Conservation (phyloP, 2,888 invertebrate species). For the Sthenelais limicola region DNA sequence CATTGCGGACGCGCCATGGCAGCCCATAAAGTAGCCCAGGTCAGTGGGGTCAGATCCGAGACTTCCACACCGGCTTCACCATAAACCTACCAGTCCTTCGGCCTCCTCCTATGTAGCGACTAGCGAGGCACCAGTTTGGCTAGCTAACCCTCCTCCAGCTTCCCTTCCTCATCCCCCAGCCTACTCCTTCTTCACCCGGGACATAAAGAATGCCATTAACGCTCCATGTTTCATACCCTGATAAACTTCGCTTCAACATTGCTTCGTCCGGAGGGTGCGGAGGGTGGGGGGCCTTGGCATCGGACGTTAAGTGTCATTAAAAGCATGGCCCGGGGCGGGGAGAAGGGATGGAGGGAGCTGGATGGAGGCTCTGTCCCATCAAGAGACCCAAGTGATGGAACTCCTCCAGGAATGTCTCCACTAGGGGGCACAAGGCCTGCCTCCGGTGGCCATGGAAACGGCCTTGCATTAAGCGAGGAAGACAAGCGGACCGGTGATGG, state of each 20-base stretch:
- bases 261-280: background rate
- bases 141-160: too few relatives aligned
- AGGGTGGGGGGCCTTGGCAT: background rate
- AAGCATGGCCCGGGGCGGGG: background rate
- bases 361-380: too few relatives aligned
- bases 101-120: too few relatives aligned
- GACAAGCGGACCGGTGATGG: background rate
- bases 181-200: too few relatives aligned
- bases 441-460: background rate
- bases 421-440: background rate
- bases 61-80: background rate
- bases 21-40: conserved; percentile 17
- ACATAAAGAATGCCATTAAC: background rate
- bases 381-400: too few relatives aligned
- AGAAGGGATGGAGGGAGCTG: background rate
- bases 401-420: too few relatives aligned
- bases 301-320: background rate
- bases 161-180: too few relatives aligned
- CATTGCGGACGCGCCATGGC: conserved; percentile 5
- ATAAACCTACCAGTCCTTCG: background rate
- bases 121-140: too few relatives aligned
- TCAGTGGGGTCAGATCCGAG: conserved; percentile 1
- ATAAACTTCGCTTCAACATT: background rate
- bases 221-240: conserved; percentile 19
- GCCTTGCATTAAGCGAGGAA: background rate